phyloP scores from a whole-genome alignment of 2,797 vertebrate genomes.

The Acropternis orthonyx region DNA sequence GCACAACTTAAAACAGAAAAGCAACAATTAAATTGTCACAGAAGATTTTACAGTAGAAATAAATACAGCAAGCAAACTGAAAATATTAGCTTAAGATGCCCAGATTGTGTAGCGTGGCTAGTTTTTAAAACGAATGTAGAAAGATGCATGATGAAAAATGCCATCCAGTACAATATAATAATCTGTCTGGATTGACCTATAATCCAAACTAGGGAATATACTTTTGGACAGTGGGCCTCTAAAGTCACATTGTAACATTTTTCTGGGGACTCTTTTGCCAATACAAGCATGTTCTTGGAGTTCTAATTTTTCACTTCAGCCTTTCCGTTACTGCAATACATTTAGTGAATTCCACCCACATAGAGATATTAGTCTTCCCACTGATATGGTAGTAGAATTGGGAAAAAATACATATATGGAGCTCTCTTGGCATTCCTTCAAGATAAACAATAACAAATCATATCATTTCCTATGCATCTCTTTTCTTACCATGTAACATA shows the following conservation, averaged over 20 bases:
- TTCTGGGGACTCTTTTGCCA: not conserved
- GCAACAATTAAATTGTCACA: not conserved
- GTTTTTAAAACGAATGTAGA: not conserved
- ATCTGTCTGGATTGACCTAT: not conserved
- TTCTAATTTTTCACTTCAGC: not conserved
- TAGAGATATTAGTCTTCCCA: not conserved
- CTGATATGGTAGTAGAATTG: not conserved
- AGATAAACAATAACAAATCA: not conserved
- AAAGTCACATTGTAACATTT: not conserved
- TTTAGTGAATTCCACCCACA: not conserved
- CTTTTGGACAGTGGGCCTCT: not conserved
- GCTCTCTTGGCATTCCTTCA: not conserved
- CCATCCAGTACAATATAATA: not conserved
- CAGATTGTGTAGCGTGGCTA: not conserved
- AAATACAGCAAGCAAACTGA: not conserved
- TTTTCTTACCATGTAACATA: not conserved
- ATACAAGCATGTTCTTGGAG: not conserved
- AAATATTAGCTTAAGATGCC: not conserved
- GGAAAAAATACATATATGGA: not conserved
- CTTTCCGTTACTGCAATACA: not conserved
- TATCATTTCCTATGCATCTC: not conserved
- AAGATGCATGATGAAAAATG: not conserved
- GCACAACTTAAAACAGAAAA: not conserved
- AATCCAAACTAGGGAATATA: not conserved
- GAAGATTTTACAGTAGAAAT: not conserved